Evolutionary conservation across 1,140 invertebrate species (phyloP), one percentile per base, ranked within the genome.

Genomic region (Magallana gigas): DNA sequence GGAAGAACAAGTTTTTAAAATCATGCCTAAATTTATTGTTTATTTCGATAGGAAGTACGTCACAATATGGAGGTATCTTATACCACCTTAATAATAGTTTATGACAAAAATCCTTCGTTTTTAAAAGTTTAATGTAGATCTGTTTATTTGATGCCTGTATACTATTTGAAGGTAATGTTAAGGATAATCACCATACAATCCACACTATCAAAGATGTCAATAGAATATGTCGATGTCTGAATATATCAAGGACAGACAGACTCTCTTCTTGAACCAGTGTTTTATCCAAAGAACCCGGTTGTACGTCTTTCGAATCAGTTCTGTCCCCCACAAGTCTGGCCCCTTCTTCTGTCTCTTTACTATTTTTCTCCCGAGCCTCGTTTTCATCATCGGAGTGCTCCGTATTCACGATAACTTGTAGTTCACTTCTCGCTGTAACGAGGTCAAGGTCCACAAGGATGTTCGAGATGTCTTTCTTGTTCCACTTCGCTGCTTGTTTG

Each of bases 401-500:
- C 18, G 60, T 12, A 12, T 64, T 29, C 60, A 64, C 12, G 16
- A 64, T 64, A 18, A 14, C 14, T 7, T 4, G 23, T 8, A 9
- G 57, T n/a, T 18, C 7, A n/a, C 60, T 18, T 6, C 14, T 64
- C 60, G 16, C 60, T 64, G 18, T n/a, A 7, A 68, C 14, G 8
- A 48, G 9, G 9, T 81, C 23, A 2, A 90, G 56, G 3, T 84
- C 57, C 8, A 56, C 9, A 6, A 81, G 60, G 9, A 87, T 85
- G 58, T 83, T 85, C 23, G 23, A 56, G 12, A 85, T 60, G 18
- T 88, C 83, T 3, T 84, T 64, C 12, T 81, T 85, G 57, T 89
- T 89, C 11, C 48, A 16, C 12, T 64, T 87, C 1, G 88, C 88
- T 14, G 83, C 85, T 18, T 81, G 87, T 23, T 64, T 84, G 8